Evolutionary conservation across 2,113 vertebrate genomes (phyloP), one percentile per base, ranked within the genome.

Genomic region (Podarcis muralis): DNA sequence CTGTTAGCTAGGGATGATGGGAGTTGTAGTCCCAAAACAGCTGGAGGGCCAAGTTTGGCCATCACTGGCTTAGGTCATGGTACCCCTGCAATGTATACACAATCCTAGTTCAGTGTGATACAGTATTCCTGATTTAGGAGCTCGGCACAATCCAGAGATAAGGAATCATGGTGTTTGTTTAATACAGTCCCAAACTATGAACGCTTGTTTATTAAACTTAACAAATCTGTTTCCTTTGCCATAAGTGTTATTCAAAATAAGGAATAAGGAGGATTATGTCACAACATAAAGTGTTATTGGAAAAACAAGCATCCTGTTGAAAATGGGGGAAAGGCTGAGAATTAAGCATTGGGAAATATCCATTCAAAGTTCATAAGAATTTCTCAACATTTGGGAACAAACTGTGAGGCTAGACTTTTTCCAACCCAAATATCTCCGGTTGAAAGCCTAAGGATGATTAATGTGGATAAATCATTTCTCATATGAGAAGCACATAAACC

Each of bases 281-380:
- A 74, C 82, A 85, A 78, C 68, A 84, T 85, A 74, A 0, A 68
- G 0, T 43, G 15, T 43, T 3, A 53, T 81, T 68, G 20, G 85
- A 25, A 86, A 85, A 0, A 0, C 27, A 72, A 35, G 0, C 82
- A 71, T 27, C 59, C 87, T 68, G 4, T 65, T 83, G 27, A 35
- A 91, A 81, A 23, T 48, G 87, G 75, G 93, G 27, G 32, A 32
- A 85, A 72, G 1, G 5, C 1, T 80, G 83, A 90, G 68, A 87
- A 90, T 15, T 74, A 13, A 80, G 6, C 23, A 71, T 1, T 40
- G 65, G 69, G 1, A 48, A 43, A 76, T 85, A 25, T 32, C 8
- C 77, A 25, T n/a, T 11, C 25, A 22, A 48, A 13, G 48, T 3
- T 11, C 23, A 27, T 48, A 48, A 78, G 75, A 76, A 78, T 27